A percentile compares a stretch with the other conserved stretches of the same genome.
Evolutionary conservation across 2,797 vertebrate genomes (phyloP).

Genomic region (Chromis chromis): DNA sequence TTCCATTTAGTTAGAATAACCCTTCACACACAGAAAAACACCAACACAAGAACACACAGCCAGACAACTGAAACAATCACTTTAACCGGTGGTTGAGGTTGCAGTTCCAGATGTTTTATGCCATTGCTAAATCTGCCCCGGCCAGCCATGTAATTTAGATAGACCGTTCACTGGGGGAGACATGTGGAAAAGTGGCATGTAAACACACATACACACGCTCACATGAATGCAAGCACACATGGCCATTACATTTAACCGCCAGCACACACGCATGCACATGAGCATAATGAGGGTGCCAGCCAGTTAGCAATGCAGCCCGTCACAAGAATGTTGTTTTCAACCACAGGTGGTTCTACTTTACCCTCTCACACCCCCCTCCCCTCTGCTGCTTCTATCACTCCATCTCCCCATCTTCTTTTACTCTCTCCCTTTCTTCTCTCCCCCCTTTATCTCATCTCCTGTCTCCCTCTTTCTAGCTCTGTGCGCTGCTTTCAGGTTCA

Average conservation of each 20-base stretch:
- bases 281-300: slow-evolving; percentile 53
- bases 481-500: slow-evolving; percentile 70
- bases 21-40: slow-evolving; percentile 40
- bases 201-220: slow-evolving; percentile 39
- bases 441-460: slow-evolving; percentile 22
- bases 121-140: slow-evolving; percentile 67
- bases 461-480: background rate
- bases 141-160: slow-evolving; percentile 71
- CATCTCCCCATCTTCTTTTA: slow-evolving; percentile 43
- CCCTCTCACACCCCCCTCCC: slow-evolving; percentile 1
- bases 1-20: slow-evolving; percentile 50
- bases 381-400: slow-evolving; percentile 28
- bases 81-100: slow-evolving; percentile 52
- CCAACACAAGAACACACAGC: slow-evolving; percentile 48
- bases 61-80: slow-evolving; percentile 68
- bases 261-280: slow-evolving; percentile 33
- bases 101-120: slow-evolving; percentile 75
- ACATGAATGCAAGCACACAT: slow-evolving; percentile 38
- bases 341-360: slow-evolving; percentile 70
- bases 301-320: slow-evolving; percentile 39
- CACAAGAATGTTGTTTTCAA: slow-evolving; percentile 70
- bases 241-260: slow-evolving; percentile 47
- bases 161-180: slow-evolving; percentile 17
- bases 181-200: slow-evolving; percentile 47
- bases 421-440: slow-evolving; percentile 11